Conservation (phyloP, 2,888 invertebrate genomes). For the Plebejus melissa region DNA sequence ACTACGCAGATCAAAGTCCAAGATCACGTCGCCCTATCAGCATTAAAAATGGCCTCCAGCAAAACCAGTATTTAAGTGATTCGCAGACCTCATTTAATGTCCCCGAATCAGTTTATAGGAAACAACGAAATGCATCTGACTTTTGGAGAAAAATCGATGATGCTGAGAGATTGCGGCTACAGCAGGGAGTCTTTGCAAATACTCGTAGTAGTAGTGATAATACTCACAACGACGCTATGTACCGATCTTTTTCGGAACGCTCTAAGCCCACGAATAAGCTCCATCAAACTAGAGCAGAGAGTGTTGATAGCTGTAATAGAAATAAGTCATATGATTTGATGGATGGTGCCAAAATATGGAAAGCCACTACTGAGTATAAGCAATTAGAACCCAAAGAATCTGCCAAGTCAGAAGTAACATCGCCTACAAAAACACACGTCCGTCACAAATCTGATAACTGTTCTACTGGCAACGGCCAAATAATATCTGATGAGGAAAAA, state of each 20-base stretch:
- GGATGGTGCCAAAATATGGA: conserved; percentile 70
- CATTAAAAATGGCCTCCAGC: conserved; percentile 72
- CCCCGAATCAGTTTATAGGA: conserved; percentile 54
- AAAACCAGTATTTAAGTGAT: conserved; percentile 71
- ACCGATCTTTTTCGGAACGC: conserved; percentile 25
- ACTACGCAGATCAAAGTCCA: conserved; percentile 85
- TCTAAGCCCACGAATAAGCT: conserved; percentile 19
- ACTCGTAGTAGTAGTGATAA: conserved; percentile 65
- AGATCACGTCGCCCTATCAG: conserved; percentile 86
- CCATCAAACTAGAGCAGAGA: conserved; percentile 26
- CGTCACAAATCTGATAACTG: conserved; percentile 72
- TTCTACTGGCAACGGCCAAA: conserved; percentile 56
- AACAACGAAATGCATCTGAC: conserved; percentile 77
- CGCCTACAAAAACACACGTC: conserved; percentile 66
- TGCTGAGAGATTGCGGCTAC: conserved; percentile 63
- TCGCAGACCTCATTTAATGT: conserved; percentile 63
- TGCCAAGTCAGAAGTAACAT: conserved; percentile 48
- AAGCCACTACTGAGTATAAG: conserved; percentile 72
- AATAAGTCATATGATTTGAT: conserved; percentile 48
- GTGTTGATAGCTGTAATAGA: conserved; percentile 38
- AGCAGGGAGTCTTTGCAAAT: conserved; percentile 56
- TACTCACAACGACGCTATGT: conserved; percentile 39
- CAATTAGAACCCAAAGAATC: conserved; percentile 63
- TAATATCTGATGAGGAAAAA: conserved; percentile 71
- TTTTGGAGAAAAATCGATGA: conserved; percentile 83